phyloP scores from a whole-genome alignment of 2,888 invertebrate species.

The Norana najaformis region DNA sequence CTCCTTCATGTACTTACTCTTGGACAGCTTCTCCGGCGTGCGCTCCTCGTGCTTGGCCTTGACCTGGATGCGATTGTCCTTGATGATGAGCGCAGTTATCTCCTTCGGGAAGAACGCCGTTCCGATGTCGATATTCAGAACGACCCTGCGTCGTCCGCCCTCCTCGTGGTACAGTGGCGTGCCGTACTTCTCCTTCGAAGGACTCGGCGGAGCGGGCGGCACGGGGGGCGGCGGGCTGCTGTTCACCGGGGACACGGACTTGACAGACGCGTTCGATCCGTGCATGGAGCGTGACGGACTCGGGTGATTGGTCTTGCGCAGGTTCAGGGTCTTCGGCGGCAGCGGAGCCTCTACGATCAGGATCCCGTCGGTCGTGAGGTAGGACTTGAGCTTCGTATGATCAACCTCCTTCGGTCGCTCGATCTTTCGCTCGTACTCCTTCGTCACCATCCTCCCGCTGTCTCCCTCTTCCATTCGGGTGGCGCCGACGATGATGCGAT shows the following conservation, averaged over 20 bases:
- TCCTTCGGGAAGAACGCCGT: slow-evolving; percentile 40
- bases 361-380: slow-evolving; percentile 44
- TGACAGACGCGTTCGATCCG: slow-evolving; percentile 32
- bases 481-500: slow-evolving; percentile 40
- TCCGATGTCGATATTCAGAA: slow-evolving; percentile 37
- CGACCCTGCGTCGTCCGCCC: slow-evolving; percentile 33
- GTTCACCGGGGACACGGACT: slow-evolving; percentile 39
- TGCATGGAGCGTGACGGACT: slow-evolving; percentile 43
- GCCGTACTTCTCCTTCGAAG: slow-evolving; percentile 23
- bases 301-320: slow-evolving; percentile 36
- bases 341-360: slow-evolving; percentile 45
- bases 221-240: slow-evolving; percentile 39
- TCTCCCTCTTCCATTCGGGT: slow-evolving; percentile 31
- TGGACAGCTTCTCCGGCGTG: slow-evolving; percentile 44
- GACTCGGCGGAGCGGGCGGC: slow-evolving; percentile 30
- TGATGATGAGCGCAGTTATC: slow-evolving; percentile 46
- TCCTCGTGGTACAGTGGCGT: slow-evolving; percentile 33
- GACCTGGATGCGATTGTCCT: slow-evolving; percentile 45
- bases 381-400: slow-evolving; percentile 42
- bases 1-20: slow-evolving; percentile 45
- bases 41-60: slow-evolving; percentile 47
- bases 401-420: slow-evolving; percentile 45
- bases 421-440: slow-evolving; percentile 42
- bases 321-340: slow-evolving; percentile 42
- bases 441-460: slow-evolving; percentile 30